Conservation (phyloP, 2,797 vertebrate species). For the Mormyrops boulengeri region DNA sequence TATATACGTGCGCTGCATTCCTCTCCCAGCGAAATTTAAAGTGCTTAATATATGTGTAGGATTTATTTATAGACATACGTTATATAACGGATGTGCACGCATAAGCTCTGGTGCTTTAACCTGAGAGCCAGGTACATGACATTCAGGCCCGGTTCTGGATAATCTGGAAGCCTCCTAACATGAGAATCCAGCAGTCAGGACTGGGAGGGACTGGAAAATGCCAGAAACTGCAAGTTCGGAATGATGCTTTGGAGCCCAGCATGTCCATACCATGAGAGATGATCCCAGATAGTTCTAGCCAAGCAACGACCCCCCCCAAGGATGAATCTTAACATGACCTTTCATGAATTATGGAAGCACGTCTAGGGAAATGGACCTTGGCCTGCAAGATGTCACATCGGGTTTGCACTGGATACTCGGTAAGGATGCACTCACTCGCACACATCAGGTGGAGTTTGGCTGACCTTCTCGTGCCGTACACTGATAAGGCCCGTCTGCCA, state of each 20-base stretch:
- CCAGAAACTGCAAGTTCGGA: background rate
- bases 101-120: background rate
- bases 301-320: background rate
- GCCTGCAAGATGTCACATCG: background rate
- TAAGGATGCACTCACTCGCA: background rate
- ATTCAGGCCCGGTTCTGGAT: background rate
- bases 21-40: background rate
- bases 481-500: background rate
- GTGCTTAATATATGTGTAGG: background rate
- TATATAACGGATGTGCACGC: background rate
- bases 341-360: background rate
- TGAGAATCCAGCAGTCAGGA: background rate
- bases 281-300: background rate
- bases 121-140: background rate
- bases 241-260: background rate
- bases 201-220: background rate
- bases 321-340: background rate
- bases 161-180: background rate
- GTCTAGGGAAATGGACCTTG: background rate
- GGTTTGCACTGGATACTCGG: background rate
- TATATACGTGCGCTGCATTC: conserved; percentile 26
- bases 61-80: background rate
- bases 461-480: background rate
- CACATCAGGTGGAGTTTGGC: background rate
- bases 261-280: background rate